Conservation (phyloP, 2,113 vertebrate genomes). For the Ctenodactylus gundi region DNA sequence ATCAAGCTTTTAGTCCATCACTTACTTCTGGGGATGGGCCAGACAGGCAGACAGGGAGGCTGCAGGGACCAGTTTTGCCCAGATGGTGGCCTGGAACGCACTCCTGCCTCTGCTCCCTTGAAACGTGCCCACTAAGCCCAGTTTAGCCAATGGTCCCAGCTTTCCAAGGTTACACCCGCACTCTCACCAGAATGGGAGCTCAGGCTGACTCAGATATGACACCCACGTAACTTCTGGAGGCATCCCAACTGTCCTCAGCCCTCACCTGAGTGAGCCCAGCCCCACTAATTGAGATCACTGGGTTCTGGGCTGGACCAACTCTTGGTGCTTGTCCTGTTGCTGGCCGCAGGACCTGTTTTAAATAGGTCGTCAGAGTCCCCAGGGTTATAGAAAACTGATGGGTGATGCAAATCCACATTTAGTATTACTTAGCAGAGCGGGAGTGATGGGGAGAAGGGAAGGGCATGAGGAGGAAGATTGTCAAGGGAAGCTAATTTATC, state of each 20-base stretch:
- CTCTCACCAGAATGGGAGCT: neutral
- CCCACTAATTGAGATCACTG: slow-evolving; percentile 42
- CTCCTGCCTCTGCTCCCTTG: neutral
- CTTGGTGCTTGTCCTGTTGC: neutral
- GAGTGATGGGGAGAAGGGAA: neutral
- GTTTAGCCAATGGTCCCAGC: neutral
- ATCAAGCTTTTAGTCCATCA: neutral
- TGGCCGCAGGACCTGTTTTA: slow-evolving; percentile 45
- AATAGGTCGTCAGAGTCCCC: neutral
- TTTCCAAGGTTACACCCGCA: neutral
- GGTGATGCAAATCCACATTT: neutral
- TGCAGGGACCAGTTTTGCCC: neutral
- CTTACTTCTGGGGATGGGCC: neutral
- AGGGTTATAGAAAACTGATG: neutral
- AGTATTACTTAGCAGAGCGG: neutral
- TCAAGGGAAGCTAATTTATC: neutral
- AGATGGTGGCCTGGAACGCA: neutral
- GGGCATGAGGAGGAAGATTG: neutral
- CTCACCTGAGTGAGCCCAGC: neutral
- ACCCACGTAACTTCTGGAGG: slow-evolving; percentile 34
- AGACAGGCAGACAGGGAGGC: neutral
- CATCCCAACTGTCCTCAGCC: neutral
- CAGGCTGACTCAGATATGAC: slow-evolving; percentile 54
- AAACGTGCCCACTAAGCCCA: too few relatives aligned
- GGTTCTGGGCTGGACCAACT: neutral